Evolutionary conservation across 1,140 invertebrate genomes (phyloP).

Genomic region (Acromyrmex echinatior): DNA sequence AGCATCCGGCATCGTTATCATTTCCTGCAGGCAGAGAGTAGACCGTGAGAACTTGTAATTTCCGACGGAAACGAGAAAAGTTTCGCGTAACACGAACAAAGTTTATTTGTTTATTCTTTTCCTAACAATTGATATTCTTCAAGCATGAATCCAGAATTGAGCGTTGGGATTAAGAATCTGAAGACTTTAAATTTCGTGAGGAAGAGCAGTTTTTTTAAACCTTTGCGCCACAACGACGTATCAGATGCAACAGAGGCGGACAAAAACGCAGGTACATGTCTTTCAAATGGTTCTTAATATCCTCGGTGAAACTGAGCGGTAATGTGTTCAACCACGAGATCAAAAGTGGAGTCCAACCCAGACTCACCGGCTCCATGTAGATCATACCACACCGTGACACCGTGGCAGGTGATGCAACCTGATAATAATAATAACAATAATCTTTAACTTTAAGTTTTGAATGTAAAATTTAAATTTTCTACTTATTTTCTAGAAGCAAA

Average conservation of each 20-base stretch:
- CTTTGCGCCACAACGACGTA: slow-evolving; percentile 89
- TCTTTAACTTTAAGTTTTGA: neutral
- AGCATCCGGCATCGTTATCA: slow-evolving; percentile 94
- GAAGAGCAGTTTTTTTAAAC: slow-evolving; percentile 70
- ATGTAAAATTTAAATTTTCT: neutral
- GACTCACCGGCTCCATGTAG: slow-evolving; percentile 95
- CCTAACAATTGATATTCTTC: neutral
- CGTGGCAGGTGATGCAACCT: slow-evolving; percentile 94
- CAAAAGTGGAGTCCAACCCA: slow-evolving; percentile 96
- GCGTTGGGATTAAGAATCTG: neutral
- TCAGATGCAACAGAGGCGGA: slow-evolving; percentile 90
- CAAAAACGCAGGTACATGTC: slow-evolving; percentile 93
- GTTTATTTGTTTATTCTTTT: slow-evolving; percentile 26
- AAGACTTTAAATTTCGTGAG: neutral
- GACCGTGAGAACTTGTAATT: slow-evolving; percentile 10
- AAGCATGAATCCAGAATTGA: slow-evolving; percentile 16
- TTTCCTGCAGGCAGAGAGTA: slow-evolving; percentile 88
- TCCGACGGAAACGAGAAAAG: slow-evolving; percentile 15
- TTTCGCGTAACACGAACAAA: slow-evolving; percentile 18
- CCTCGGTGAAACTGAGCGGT: slow-evolving; percentile 89
- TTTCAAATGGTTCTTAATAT: slow-evolving; percentile 90
- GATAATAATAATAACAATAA: no score
- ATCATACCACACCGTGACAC: slow-evolving; percentile 98
- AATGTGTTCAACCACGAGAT: slow-evolving; percentile 95
- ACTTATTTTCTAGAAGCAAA: neutral